Evolutionary conservation across 2,797 vertebrate genomes (phyloP).

Genomic region (Enteromius treurensis): DNA sequence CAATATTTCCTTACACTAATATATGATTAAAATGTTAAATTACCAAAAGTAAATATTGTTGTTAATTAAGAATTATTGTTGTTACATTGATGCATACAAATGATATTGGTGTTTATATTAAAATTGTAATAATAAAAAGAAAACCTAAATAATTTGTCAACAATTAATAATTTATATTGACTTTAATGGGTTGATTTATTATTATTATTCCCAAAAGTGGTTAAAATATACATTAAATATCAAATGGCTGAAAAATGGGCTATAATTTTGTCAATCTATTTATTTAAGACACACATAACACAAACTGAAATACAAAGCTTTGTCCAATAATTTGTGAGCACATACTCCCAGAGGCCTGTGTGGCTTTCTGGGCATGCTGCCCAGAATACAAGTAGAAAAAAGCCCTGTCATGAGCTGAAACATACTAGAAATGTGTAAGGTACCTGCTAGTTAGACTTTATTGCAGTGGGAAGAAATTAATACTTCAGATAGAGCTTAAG

Average conservation of each 20-base stretch:
- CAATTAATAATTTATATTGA: no score
- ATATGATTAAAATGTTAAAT: not conserved
- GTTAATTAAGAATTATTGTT: not conserved
- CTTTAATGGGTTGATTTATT: not conserved
- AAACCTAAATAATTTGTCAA: not conserved
- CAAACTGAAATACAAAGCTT: not conserved
- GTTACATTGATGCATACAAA: not conserved
- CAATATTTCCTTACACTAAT: not conserved
- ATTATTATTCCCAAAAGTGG: not conserved
- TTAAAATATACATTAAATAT: not conserved
- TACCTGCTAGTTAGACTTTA: slow-evolving; percentile 8
- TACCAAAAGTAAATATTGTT: not conserved
- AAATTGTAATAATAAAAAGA: not conserved
- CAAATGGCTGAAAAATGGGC: not conserved
- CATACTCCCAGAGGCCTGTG: slow-evolving; percentile 3
- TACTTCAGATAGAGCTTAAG: not conserved
- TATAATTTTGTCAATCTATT: not conserved
- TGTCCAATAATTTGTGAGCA: not conserved
- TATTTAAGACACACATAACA: not conserved
- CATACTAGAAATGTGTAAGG: not conserved
- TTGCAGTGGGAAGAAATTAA: not conserved
- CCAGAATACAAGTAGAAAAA: not conserved
- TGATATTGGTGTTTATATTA: not conserved
- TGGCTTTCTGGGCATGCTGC: slow-evolving; percentile 4
- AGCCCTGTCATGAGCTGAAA: not conserved